phyloP scores from a whole-genome alignment of 2,113 vertebrate species.

The Pithys albifrons region DNA sequence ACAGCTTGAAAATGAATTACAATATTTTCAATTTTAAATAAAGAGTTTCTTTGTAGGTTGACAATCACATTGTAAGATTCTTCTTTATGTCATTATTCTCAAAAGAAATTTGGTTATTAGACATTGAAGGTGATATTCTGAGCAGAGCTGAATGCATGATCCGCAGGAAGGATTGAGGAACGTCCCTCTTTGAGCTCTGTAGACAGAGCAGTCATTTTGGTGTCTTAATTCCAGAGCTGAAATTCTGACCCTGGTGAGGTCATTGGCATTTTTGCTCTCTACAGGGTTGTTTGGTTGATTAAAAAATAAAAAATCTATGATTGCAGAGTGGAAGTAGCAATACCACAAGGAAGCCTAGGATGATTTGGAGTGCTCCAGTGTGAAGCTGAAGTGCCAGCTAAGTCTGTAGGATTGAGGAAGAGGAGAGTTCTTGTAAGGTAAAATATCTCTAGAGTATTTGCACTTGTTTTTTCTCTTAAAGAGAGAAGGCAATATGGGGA shows the following conservation, averaged over 20 bases:
- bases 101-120: neutral
- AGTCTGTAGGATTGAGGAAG: neutral
- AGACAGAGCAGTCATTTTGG: neutral
- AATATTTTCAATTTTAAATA: neutral
- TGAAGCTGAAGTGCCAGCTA: neutral
- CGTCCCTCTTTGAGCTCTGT: neutral
- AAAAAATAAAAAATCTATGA: neutral
- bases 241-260: neutral
- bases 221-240: neutral
- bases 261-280: neutral
- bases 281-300: neutral
- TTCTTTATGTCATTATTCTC: neutral
- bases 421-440: rapidly evolving
- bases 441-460: neutral
- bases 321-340: neutral
- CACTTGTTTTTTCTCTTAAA: neutral
- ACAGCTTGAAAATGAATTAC: neutral
- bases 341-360: neutral
- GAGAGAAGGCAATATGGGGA: neutral
- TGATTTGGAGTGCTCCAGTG: neutral
- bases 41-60: neutral
- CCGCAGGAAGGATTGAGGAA: neutral
- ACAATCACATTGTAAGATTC: neutral
- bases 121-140: neutral
- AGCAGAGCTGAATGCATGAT: neutral